Evolutionary conservation across 2,797 vertebrate genomes (phyloP).

Genomic region (Diglossa cyanea): DNA sequence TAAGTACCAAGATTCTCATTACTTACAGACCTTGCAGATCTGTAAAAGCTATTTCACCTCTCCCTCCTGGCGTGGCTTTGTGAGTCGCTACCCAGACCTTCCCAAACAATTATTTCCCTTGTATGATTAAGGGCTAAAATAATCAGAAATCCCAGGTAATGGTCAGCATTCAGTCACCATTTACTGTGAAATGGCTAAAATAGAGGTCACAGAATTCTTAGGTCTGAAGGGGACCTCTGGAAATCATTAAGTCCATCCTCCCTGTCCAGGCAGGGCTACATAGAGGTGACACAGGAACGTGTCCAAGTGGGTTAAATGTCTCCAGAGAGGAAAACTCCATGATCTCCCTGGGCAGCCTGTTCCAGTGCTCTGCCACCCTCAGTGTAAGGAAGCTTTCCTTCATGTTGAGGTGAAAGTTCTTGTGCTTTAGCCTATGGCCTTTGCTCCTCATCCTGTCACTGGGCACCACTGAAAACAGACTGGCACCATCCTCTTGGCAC

Average conservation of each 20-base stretch:
- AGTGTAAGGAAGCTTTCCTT: not conserved
- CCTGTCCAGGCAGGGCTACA: not conserved
- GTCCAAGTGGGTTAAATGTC: not conserved
- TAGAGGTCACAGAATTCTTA: not conserved
- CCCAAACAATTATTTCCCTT: not conserved
- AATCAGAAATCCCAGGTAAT: not conserved
- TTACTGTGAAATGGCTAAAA: not conserved
- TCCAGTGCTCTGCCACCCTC: not conserved
- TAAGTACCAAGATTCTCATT: not conserved
- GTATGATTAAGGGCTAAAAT: not conserved
- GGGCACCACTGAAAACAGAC: not conserved
- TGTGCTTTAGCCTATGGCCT: not conserved
- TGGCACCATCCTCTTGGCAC: not conserved
- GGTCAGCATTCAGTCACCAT: not conserved
- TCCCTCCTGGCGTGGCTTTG: not conserved
- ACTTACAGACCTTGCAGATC: not conserved
- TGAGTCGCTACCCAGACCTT: not conserved
- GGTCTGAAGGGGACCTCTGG: not conserved
- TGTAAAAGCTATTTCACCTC: not conserved
- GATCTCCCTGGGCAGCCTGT: not conserved
- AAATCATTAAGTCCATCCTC: not conserved
- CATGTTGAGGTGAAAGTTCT: not conserved
- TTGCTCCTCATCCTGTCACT: not conserved
- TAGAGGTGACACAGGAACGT: rapidly evolving
- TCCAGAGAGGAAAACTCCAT: not conserved